Percentiles rank a stretch among this genome's conserved stretches.
Evolutionary conservation across 2,797 vertebrate species (phyloP).

Genomic region (Ctenosaura bakeri): DNA sequence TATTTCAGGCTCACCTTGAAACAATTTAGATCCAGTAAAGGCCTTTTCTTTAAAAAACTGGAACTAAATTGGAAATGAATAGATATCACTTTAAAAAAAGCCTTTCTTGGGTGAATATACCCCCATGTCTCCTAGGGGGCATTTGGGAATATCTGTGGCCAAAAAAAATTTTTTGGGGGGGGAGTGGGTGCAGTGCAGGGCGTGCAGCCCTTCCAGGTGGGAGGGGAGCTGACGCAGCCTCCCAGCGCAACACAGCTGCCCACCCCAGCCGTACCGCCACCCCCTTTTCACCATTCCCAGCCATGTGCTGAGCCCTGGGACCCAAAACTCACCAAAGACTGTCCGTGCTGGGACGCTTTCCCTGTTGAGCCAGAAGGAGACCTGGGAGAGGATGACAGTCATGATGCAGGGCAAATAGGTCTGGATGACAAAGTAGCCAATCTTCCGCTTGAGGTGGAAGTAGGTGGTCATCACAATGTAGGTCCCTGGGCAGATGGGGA

Average conservation of each 20-base stretch:
- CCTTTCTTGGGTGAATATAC: too few species aligned
- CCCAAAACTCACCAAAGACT: conserved; percentile 91
- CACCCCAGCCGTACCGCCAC: rapidly evolving
- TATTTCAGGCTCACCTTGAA: too few species aligned
- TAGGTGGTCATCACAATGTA: conserved; percentile 99
- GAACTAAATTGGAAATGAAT: too few species aligned
- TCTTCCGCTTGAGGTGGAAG: conserved; percentile 99
- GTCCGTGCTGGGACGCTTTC: conserved; percentile 98
- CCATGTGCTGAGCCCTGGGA: rapidly evolving
- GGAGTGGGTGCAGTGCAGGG: too few species aligned
- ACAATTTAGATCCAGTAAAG: too few species aligned
- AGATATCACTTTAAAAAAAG: too few species aligned
- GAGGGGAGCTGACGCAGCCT: too few species aligned
- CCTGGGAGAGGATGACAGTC: conserved; percentile 99
- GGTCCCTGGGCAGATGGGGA: conserved; percentile 86
- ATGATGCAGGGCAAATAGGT: conserved; percentile 99
- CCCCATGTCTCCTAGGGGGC: too few species aligned
- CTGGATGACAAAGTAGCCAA: conserved; percentile 99
- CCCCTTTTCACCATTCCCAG: background rate
- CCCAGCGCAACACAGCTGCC: background rate
- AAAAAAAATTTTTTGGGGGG: too few species aligned
- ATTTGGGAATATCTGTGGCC: too few species aligned
- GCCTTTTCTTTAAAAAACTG: too few species aligned
- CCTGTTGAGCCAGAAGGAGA: conserved; percentile 99
- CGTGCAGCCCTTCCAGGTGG: too few species aligned